These are phyloP conservation scores for Chrysemys picta DNA, from an alignment of 2,113 vertebrate genomes.

Conservation along the genomic window DNA sequence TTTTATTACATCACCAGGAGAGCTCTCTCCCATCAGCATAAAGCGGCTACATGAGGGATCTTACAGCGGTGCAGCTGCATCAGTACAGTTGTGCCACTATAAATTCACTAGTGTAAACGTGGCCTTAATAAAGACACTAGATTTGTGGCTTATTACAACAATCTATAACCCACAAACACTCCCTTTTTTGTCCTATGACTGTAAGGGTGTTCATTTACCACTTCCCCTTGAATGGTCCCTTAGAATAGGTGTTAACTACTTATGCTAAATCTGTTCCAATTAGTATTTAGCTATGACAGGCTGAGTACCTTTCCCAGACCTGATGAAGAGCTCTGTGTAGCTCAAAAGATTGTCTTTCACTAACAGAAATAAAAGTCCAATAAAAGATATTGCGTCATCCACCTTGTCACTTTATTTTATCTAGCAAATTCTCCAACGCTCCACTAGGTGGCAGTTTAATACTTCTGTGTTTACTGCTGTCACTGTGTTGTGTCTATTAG, in stretches of 20 bases:
- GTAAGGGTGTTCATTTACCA: no score
- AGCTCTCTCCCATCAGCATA: no score
- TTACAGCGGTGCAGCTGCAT: no score
- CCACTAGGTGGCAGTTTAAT: constrained; percentile 34
- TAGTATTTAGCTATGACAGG: neutral
- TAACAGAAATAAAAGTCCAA: neutral
- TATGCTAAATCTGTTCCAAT: neutral
- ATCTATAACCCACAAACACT: no score
- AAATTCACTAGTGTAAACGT: no score
- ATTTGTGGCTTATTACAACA: no score
- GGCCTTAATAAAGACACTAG: no score
- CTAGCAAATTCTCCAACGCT: neutral
- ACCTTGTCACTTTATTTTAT: neutral
- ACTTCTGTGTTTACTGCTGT: neutral
- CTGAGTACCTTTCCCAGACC: neutral
- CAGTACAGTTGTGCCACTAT: no score
- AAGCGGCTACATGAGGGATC: no score
- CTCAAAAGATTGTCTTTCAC: neutral
- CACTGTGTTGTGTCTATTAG: neutral
- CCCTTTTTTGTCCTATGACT: no score
- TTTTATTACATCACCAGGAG: no score
- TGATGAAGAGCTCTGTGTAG: neutral
- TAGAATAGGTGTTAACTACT: neutral
- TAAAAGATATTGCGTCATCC: neutral
- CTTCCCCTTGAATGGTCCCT: no score